These are phyloP conservation scores for Clanis bilineata DNA, from an alignment of 2,888 invertebrate species.

Conservation along the genomic window DNA sequence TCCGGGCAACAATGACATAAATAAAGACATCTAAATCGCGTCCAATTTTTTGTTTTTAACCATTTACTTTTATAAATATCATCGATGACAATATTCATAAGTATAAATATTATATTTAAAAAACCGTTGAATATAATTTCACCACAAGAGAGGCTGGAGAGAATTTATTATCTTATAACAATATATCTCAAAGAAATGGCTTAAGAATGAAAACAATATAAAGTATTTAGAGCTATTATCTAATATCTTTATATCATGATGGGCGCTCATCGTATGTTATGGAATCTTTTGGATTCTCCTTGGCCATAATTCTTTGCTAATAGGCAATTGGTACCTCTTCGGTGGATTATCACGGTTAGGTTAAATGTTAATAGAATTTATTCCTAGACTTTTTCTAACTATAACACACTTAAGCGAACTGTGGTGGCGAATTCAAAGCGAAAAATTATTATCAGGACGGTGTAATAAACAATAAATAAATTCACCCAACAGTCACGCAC, in stretches of 20 bases:
- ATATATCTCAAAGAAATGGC: conserved; percentile 4
- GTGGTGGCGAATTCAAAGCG: no score
- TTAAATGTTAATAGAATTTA: neutral
- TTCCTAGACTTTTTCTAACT: no score
- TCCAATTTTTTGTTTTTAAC: neutral
- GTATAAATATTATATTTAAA: conserved; percentile 1
- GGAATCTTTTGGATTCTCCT: conserved; percentile 14
- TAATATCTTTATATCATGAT: conserved; percentile 44
- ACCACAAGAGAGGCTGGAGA: neutral
- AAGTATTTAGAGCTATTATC: conserved; percentile 44
- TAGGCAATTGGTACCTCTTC: neutral
- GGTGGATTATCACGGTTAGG: neutral
- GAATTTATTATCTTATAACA: conserved; percentile 7
- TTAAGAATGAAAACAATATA: conserved; percentile 6
- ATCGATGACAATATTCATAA: conserved; percentile 2
- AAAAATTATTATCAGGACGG: no score
- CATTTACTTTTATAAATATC: conserved; percentile 5
- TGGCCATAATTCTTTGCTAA: neutral
- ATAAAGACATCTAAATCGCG: neutral
- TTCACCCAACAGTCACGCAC: no score
- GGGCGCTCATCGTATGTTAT: conserved; percentile 31
- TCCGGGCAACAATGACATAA: conserved; percentile 16
- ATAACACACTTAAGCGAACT: no score
- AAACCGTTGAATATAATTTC: neutral
- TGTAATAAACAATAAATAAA: no score